Evolutionary conservation across 2,113 vertebrate genomes (phyloP), one percentile per base, ranked within the genome.

Genomic region (Montifringilla adamsi): DNA sequence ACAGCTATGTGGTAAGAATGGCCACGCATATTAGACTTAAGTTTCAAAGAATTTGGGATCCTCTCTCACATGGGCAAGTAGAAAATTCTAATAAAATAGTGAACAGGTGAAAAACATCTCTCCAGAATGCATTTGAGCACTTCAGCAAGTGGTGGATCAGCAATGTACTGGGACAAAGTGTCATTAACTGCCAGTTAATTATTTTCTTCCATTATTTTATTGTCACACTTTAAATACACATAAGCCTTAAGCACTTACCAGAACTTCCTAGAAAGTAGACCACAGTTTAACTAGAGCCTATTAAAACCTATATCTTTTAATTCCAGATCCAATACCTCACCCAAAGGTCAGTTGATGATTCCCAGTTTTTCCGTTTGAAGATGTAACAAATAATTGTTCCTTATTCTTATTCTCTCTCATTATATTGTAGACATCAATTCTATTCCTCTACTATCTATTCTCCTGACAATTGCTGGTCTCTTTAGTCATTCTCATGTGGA

Each of bases 351-450:
- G 19, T 10, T 46, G 6, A 63, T 26, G 6, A 14, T 68, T 87
- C 8, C 24, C 22, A 59, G 23, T 3, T 53, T 70, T 72, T 31
- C 3, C 41, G 5, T 58, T 55, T n/a, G 22, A 67, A 70, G 46
- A 67, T 31, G 13, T 7, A 84, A 68, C 0, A 35, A 75, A 28
- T 41, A 52, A 27, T 52, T 60, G 4, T 43, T 60, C 20, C 16
- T 39, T 55, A 22, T 55, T 73, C 5, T 50, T 56, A 17, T 60
- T 72, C 6, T 26, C 15, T 84, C 35, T 50, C 11, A 20, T 46
- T 64, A 7, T 24, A 62, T n/a, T 0, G 0, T 15, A 78, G 15
- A 70, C 24, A 59, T 53, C 5, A 50, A 4, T 46, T 70, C 50
- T 72, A 46, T 3, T 14, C 5, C 24, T 46, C 53, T 16, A 49